phyloP scores from a whole-genome alignment of 1,140 invertebrate genomes.

The Meloidogyne exigua region DNA sequence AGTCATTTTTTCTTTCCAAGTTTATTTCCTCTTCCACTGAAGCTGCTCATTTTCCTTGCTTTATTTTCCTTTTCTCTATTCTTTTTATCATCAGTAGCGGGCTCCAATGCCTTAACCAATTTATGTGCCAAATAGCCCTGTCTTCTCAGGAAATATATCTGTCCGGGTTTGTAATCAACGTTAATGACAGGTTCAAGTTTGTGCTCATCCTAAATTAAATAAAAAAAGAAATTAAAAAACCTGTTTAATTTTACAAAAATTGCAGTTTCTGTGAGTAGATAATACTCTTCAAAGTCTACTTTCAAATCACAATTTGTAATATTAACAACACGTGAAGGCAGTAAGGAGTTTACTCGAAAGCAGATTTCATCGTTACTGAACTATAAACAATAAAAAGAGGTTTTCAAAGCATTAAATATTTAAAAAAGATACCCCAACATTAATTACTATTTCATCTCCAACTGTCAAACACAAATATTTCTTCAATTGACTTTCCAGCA shows the following conservation, averaged over 20 bases:
- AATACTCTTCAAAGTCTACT: not conserved
- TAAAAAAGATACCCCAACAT: too few species aligned
- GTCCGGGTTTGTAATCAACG: not conserved
- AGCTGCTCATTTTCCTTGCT: too few species aligned
- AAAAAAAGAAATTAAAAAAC: not conserved
- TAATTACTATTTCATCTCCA: not conserved
- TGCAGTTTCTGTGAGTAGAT: not conserved
- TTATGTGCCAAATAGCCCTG: not conserved
- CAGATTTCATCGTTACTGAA: not conserved
- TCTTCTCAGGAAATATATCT: not conserved
- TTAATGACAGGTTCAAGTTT: not conserved
- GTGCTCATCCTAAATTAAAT: not conserved
- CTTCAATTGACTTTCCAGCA: not conserved
- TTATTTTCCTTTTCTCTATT: too few species aligned
- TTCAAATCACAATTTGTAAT: conserved; percentile 5
- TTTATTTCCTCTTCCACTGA: too few species aligned
- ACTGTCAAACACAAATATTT: not conserved
- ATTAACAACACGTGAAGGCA: not conserved
- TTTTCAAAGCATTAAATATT: too few species aligned
- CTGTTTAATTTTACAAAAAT: not conserved
- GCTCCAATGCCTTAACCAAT: not conserved
- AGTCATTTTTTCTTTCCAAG: too few species aligned
- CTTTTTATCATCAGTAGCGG: too few species aligned
- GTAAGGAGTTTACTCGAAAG: not conserved
- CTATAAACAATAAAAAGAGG: not conserved